phyloP scores from a whole-genome alignment of 35 echinoderm and acorn worm species.

The Patiria miniata region DNA sequence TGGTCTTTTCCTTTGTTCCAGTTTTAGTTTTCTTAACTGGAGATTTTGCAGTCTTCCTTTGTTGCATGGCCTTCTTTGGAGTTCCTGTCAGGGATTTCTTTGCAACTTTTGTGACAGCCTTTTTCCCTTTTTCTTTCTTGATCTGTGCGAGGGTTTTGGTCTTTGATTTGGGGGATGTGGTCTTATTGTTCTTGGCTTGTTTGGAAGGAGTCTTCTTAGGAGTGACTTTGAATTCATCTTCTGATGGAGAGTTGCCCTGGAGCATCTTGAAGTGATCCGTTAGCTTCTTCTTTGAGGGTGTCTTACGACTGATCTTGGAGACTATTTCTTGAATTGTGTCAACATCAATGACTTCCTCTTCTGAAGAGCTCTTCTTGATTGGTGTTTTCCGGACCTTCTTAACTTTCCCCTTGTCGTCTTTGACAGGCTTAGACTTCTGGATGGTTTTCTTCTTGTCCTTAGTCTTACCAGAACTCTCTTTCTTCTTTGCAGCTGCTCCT shows the following conservation, averaged over 20 bases:
- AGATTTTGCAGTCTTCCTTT: slow-evolving; percentile 8
- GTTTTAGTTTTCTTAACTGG: slow-evolving; percentile 22
- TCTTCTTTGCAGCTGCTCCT: background rate
- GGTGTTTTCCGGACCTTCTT: slow-evolving; percentile 22
- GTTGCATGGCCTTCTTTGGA: slow-evolving; percentile 16
- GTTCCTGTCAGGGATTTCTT: slow-evolving; percentile 17
- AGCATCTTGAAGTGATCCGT: slow-evolving; percentile 61
- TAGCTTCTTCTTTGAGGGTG: slow-evolving; percentile 53
- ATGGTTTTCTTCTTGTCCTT: slow-evolving; percentile 23
- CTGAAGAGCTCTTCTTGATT: slow-evolving; percentile 16
- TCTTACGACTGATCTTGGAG: background rate
- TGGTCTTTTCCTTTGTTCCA: background rate
- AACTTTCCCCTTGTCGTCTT: slow-evolving; percentile 17
- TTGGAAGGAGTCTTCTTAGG: slow-evolving; percentile 26
- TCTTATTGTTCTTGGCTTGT: background rate
- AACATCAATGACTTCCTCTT: slow-evolving; percentile 22
- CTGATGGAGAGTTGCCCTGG: slow-evolving; percentile 13
- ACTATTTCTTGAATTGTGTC: background rate
- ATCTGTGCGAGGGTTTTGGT: slow-evolving; percentile 9
- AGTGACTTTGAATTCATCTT: slow-evolving; percentile 25
- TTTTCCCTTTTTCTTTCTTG: slow-evolving; percentile 39
- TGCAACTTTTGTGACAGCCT: background rate
- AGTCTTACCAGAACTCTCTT: background rate
- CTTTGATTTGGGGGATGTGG: background rate
- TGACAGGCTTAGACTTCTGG: slow-evolving; percentile 24